Conservation (phyloP, 2,113 vertebrate species). For the Labeo catla region DNA sequence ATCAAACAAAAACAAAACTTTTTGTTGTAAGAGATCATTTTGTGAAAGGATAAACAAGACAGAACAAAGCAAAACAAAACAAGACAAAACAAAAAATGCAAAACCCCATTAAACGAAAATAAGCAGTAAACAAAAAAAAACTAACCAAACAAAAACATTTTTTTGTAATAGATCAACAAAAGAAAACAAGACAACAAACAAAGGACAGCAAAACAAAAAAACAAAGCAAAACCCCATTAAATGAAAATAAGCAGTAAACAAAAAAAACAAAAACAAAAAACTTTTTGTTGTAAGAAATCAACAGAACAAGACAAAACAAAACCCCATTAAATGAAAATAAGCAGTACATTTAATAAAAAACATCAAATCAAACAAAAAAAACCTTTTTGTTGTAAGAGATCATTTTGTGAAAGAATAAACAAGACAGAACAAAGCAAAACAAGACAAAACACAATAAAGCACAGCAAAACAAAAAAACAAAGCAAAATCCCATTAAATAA, state of each 20-base stretch:
- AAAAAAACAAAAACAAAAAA: conserved; percentile 39
- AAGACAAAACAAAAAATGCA: not conserved
- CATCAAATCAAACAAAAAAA: conserved; percentile 25
- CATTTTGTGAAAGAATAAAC: too few relatives aligned
- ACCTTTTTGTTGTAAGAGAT: not conserved
- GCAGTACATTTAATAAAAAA: not conserved
- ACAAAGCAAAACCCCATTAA: not conserved
- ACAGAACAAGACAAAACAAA: not conserved
- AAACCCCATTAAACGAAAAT: not conserved
- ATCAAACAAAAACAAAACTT: too few relatives aligned
- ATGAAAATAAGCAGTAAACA: not conserved
- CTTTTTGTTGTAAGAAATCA: not conserved
- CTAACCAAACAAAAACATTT: too few relatives aligned
- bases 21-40: too few relatives aligned
- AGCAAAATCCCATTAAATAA: too few relatives aligned
- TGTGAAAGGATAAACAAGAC: not conserved
- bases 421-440: not conserved
- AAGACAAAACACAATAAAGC: not conserved
- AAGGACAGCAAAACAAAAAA: too few relatives aligned
- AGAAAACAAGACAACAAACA: too few relatives aligned
- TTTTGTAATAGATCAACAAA: too few relatives aligned
- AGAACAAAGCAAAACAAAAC: not conserved
- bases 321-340: not conserved
- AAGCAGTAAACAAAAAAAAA: too few relatives aligned
- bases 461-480: not conserved